A percentile compares a stretch with the other conserved stretches of the same genome.
phyloP scores from a whole-genome alignment of 2,888 invertebrate species.

The Thera obeliscata region DNA sequence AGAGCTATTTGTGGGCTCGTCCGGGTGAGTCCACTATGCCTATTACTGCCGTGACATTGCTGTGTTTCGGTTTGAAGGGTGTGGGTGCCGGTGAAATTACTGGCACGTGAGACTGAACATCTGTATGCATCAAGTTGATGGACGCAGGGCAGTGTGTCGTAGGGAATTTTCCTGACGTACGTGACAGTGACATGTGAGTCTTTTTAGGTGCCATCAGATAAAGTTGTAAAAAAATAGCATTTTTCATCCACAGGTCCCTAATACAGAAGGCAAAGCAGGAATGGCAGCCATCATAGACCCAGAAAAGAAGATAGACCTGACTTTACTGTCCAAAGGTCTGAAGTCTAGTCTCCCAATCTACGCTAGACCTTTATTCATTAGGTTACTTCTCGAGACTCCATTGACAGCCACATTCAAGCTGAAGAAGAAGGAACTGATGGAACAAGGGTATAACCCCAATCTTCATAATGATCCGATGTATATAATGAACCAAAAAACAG shows the following conservation, averaged over 20 bases:
- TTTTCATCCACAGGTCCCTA: constrained; percentile 85
- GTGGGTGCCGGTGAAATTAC: too few species aligned
- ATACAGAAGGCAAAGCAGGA: constrained; percentile 94
- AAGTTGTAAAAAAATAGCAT: neutral
- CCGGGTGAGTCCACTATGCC: too few species aligned
- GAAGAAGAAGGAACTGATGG: constrained; percentile 93
- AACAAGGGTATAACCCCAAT: constrained; percentile 89
- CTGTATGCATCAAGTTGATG: too few species aligned
- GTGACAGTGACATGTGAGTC: too few species aligned
- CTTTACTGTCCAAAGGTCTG: constrained; percentile 66
- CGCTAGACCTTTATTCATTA: constrained; percentile 94
- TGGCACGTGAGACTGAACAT: too few species aligned
- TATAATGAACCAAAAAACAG: constrained; percentile 80
- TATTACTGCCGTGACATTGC: too few species aligned
- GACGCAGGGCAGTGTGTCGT: too few species aligned
- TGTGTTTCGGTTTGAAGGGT: too few species aligned
- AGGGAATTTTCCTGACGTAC: too few species aligned
- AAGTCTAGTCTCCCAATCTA: constrained; percentile 89
- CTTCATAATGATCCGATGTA: constrained; percentile 88
- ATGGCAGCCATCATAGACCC: constrained; percentile 96
- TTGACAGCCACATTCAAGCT: constrained; percentile 95
- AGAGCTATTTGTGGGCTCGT: too few species aligned
- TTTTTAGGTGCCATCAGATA: too few species aligned
- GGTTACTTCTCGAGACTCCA: constrained; percentile 89
- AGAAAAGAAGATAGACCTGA: constrained; percentile 86